Evolutionary conservation across 2,797 vertebrate genomes (phyloP).

Genomic region (Sciurus vulgaris): DNA sequence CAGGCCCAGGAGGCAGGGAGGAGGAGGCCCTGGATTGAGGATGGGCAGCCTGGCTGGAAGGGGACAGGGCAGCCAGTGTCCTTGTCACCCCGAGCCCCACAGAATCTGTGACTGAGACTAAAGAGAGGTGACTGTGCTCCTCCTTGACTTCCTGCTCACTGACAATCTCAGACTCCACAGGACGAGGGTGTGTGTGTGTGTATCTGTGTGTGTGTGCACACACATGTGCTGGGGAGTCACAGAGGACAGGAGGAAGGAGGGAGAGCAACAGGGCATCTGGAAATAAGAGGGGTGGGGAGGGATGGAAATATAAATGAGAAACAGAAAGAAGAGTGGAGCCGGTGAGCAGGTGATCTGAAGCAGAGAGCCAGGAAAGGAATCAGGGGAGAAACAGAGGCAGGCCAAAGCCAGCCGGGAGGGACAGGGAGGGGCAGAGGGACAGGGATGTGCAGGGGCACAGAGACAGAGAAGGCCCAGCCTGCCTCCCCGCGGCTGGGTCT

Average conservation of each 20-base stretch:
- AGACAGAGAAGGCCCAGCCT: neutral
- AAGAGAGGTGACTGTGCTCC: neutral
- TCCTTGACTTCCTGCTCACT: neutral
- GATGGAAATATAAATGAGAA: neutral
- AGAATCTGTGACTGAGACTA: neutral
- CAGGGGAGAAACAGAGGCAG: neutral
- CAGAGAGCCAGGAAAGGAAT: neutral
- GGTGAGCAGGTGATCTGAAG: neutral
- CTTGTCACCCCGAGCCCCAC: accelerated
- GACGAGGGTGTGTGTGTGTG: neutral
- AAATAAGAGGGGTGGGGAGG: neutral
- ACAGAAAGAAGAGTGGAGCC: neutral
- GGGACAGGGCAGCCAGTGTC: accelerated
- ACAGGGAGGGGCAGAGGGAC: neutral
- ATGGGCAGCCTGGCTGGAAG: too few relatives aligned
- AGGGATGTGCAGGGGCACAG: accelerated
- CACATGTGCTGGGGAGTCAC: too few relatives aligned
- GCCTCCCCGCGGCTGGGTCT: neutral
- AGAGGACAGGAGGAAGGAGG: too few relatives aligned
- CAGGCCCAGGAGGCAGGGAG: too few relatives aligned
- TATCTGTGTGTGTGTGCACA: accelerated
- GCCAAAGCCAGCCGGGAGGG: too few relatives aligned
- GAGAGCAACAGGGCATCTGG: accelerated
- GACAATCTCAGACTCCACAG: neutral
- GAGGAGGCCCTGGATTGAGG: too few relatives aligned